A percentile compares a stretch with the other conserved stretches of the same genome.
These are phyloP conservation scores for Lepeophtheirus salmonis DNA, from an alignment of 1,140 invertebrate genomes.

Conservation along the genomic window DNA sequence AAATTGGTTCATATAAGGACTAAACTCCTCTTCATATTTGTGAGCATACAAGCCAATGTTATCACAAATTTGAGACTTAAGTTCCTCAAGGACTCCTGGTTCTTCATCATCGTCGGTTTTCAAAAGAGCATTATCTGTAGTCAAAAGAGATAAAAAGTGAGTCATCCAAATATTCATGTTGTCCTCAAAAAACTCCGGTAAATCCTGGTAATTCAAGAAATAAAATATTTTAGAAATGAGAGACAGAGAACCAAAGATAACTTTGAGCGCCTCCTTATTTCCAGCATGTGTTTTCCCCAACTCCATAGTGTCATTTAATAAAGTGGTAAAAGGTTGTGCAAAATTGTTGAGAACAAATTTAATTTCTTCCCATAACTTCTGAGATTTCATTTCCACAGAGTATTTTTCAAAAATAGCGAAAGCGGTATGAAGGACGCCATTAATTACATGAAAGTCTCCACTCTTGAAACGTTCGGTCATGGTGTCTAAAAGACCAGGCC, in stretches of 20 bases:
- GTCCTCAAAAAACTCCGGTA: slow-evolving; percentile 96
- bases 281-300: slow-evolving; percentile 52
- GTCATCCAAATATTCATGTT: slow-evolving; percentile 88
- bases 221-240: slow-evolving; percentile 91
- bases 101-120: slow-evolving; percentile 59
- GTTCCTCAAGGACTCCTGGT: slow-evolving; percentile 66
- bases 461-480: slow-evolving; percentile 33
- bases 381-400: slow-evolving; percentile 83
- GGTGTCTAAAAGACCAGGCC: slow-evolving; percentile 34
- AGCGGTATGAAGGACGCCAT: slow-evolving; percentile 78
- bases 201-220: slow-evolving; percentile 77
- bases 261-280: slow-evolving; percentile 56
- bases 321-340: slow-evolving; percentile 74
- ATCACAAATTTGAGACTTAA: slow-evolving; percentile 82
- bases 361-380: slow-evolving; percentile 84
- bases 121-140: slow-evolving; percentile 42
- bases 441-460: slow-evolving; percentile 85
- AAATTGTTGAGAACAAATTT: slow-evolving; percentile 86
- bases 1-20: slow-evolving; percentile 63
- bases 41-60: slow-evolving; percentile 80
- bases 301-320: slow-evolving; percentile 71
- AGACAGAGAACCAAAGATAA: slow-evolving; percentile 72
- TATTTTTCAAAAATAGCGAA: slow-evolving; percentile 92
- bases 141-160: slow-evolving; percentile 61
- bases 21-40: slow-evolving; percentile 95